Conservation (phyloP, 1,140 invertebrate species). For the Zaprionus capensis region DNA sequence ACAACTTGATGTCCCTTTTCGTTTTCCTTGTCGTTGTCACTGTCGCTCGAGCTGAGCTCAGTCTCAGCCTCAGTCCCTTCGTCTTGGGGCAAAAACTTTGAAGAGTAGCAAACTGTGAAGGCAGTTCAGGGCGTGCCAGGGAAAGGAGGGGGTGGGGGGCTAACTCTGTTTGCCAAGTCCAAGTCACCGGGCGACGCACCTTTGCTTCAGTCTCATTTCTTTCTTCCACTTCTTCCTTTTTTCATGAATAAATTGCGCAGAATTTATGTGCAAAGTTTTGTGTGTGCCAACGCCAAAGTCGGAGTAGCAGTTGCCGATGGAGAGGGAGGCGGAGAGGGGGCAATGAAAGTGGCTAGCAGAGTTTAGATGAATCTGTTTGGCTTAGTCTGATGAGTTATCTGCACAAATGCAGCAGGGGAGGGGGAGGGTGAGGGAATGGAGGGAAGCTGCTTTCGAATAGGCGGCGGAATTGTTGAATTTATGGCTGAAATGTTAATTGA, state of each 20-base stretch:
- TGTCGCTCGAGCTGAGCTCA: slow-evolving; percentile 11
- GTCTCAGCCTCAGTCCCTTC: background rate
- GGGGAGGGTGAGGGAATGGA: background rate
- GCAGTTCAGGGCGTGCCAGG: background rate
- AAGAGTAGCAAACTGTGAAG: background rate
- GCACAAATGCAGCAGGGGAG: slow-evolving; percentile 63
- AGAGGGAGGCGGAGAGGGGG: slow-evolving; percentile 23
- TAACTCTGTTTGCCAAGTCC: slow-evolving; percentile 38
- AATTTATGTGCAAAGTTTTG: slow-evolving; percentile 80
- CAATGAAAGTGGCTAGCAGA: slow-evolving; percentile 80
- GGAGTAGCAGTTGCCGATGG: background rate
- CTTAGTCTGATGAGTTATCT: slow-evolving; percentile 82
- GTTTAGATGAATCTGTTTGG: slow-evolving; percentile 82
- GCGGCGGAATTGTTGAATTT: slow-evolving; percentile 62
- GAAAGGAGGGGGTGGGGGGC: background rate
- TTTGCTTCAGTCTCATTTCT: slow-evolving; percentile 42
- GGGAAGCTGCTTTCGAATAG: background rate
- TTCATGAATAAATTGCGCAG: slow-evolving; percentile 81
- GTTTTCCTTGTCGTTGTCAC: slow-evolving; percentile 32
- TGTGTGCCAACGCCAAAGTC: slow-evolving; percentile 11
- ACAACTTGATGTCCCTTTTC: slow-evolving; percentile 65
- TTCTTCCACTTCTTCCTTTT: slow-evolving; percentile 37
- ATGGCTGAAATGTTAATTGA: slow-evolving; percentile 79
- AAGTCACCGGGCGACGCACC: slow-evolving; percentile 63
- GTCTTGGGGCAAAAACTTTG: slow-evolving; percentile 22